Conservation (phyloP, 2,113 vertebrate species). For the Osmerus mordax region DNA sequence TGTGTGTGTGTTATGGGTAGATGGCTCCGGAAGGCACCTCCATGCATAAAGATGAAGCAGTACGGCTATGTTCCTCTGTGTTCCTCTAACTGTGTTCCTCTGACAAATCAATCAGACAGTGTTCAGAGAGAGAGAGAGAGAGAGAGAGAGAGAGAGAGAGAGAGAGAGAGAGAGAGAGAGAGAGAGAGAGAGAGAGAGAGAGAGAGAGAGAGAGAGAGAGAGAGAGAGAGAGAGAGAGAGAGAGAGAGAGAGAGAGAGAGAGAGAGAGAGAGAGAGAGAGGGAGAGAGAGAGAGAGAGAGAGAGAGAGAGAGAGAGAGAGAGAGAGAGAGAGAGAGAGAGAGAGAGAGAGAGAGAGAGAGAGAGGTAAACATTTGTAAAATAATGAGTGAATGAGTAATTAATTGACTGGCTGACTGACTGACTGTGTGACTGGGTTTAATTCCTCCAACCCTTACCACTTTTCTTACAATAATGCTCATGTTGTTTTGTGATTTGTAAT, state of each 20-base stretch:
- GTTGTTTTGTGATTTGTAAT: no score
- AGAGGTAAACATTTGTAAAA: no score
- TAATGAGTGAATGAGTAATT: no score
- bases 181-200: neutral
- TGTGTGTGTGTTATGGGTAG: slow-evolving; percentile 15
- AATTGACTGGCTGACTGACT: no score
- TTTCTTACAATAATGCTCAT: no score
- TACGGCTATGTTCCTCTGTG: slow-evolving; percentile 2
- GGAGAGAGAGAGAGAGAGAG: neutral
- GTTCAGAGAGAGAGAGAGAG: slow-evolving; percentile 35
- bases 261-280: neutral
- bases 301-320: no score
- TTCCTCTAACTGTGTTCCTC: slow-evolving; percentile 22
- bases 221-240: neutral
- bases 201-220: neutral
- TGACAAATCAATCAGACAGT: slow-evolving; percentile 57
- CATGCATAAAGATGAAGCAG: slow-evolving; percentile 60
- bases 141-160: neutral
- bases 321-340: neutral
- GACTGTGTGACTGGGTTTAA: no score
- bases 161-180: neutral
- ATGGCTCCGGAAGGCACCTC: slow-evolving; percentile 20
- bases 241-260: neutral
- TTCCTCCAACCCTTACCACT: no score
- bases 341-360: neutral